Conservation (phyloP, 2,113 vertebrate species). For the Caranx melampygus region DNA sequence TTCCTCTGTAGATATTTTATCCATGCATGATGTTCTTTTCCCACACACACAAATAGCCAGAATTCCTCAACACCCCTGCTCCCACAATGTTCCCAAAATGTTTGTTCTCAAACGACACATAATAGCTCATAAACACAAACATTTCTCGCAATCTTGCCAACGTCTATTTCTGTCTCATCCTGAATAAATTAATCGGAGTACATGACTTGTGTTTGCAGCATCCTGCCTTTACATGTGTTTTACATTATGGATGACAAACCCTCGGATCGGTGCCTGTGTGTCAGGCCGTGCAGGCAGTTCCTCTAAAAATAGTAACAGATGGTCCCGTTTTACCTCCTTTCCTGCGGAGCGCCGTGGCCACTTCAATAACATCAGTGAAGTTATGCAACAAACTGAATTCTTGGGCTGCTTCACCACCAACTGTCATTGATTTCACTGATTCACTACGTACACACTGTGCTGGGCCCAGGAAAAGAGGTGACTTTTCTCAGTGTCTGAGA, state of each 20-base stretch:
- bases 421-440: constrained; percentile 32
- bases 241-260: constrained; percentile 53
- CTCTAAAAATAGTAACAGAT: constrained; percentile 77
- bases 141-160: constrained; percentile 2
- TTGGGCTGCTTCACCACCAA: constrained; percentile 42
- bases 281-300: constrained; percentile 13
- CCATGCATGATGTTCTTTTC: neutral
- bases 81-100: constrained; percentile 10
- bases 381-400: constrained; percentile 68
- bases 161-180: constrained; percentile 17
- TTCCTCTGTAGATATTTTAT: neutral
- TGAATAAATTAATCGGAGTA: constrained; percentile 5
- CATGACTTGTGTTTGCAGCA: constrained; percentile 33
- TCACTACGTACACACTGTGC: neutral
- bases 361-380: constrained; percentile 58
- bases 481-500: neutral
- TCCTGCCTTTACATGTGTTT: constrained; percentile 64
- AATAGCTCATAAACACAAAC: constrained; percentile 1
- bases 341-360: constrained; percentile 47
- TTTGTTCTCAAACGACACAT: neutral
- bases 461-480: constrained; percentile 11
- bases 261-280: constrained; percentile 11
- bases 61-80: neutral
- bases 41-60: too few species aligned
- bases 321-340: constrained; percentile 61